These are phyloP conservation scores for Planococcus citri DNA, from an alignment of 1,140 invertebrate genomes.

Conservation along the genomic window DNA sequence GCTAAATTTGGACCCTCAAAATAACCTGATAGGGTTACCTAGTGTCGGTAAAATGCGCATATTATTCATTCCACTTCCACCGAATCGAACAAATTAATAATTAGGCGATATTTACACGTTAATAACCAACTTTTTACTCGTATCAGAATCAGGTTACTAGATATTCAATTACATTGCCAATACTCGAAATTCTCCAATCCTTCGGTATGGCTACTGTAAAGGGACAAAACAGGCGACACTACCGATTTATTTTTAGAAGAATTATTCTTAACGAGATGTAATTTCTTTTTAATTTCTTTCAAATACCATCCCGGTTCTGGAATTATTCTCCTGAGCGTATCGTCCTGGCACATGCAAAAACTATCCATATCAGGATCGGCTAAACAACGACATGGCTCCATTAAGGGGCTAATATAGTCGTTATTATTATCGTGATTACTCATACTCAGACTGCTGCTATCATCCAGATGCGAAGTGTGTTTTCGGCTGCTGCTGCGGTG, in stretches of 20 bases:
- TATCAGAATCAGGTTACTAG: too few species aligned
- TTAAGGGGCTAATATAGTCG: not conserved
- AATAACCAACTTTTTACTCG: too few species aligned
- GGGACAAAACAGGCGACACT: not conserved
- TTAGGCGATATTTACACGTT: too few species aligned
- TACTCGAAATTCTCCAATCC: not conserved
- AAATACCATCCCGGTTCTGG: constrained; percentile 4
- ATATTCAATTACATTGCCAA: constrained; percentile 5
- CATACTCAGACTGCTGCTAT: not conserved
- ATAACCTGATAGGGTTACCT: too few species aligned
- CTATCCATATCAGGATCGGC: not conserved
- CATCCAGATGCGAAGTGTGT: not conserved
- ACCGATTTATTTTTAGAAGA: not conserved
- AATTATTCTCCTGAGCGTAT: not conserved
- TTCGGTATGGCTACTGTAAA: not conserved
- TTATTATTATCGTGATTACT: not conserved
- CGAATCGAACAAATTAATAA: too few species aligned
- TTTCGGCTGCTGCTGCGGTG: not conserved
- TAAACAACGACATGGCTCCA: not conserved
- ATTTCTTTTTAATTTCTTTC: constrained; percentile 8
- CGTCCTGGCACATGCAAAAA: not conserved
- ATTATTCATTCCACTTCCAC: too few species aligned
- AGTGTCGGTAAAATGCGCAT: too few species aligned
- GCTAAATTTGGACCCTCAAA: too few species aligned
- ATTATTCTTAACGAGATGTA: not conserved